Evolutionary conservation across 2,888 invertebrate genomes (phyloP).

Genomic region (Noctuana brunneofusca): DNA sequence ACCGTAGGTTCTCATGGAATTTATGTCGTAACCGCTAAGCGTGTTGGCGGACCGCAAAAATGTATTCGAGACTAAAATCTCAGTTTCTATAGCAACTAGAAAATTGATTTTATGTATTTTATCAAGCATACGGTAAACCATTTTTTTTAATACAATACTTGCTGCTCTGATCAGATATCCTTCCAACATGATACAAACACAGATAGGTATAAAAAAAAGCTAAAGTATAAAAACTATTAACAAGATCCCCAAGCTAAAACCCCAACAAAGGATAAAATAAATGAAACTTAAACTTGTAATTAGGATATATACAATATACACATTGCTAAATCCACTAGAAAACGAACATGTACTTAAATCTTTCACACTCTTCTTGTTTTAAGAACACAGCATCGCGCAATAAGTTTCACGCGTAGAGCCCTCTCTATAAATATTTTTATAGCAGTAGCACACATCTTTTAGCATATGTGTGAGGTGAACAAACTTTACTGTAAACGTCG

Average conservation of each 20-base stretch:
- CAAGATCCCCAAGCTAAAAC: too few relatives aligned
- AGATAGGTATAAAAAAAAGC: background rate
- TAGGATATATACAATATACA: too few relatives aligned
- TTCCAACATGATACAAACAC: too few relatives aligned
- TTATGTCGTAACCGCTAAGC: slow-evolving; percentile 45
- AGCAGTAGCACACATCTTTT: slow-evolving; percentile 38
- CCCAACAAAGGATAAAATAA: too few relatives aligned
- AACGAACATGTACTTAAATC: background rate
- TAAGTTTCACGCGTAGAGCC: slow-evolving; percentile 4
- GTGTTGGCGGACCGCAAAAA: slow-evolving; percentile 42
- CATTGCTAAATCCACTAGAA: too few relatives aligned
- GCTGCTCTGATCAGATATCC: too few relatives aligned
- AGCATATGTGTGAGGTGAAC: slow-evolving; percentile 55
- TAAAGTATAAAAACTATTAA: too few relatives aligned
- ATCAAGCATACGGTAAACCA: background rate
- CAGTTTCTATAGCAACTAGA: background rate
- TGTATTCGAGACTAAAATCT: slow-evolving; percentile 34
- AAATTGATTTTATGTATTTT: background rate
- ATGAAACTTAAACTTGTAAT: too few relatives aligned
- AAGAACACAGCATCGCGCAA: background rate
- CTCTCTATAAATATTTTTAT: slow-evolving; percentile 34
- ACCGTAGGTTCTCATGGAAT: slow-evolving; percentile 41
- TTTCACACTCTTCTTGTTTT: background rate
- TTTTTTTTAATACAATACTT: too few relatives aligned
- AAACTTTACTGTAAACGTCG: slow-evolving; percentile 66